Base-by-base conservation (phyloP, 2,888 invertebrate genomes). In the Cremastinae sp. region DNA sequence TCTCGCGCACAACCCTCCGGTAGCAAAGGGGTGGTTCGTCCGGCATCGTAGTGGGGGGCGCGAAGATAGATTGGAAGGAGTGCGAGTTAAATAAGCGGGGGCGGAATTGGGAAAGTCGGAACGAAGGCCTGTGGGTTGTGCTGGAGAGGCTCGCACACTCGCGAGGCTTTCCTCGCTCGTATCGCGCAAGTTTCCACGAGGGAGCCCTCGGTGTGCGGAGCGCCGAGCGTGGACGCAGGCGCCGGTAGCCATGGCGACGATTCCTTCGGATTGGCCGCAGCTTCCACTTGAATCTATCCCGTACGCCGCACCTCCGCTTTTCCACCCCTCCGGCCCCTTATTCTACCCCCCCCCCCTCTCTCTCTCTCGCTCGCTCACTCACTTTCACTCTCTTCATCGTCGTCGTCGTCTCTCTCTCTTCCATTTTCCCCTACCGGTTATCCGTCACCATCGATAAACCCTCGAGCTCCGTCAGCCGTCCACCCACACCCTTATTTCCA, bases 241-340 rank as follows among this genome's bases (percentile, higher is more conserved):
- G 88, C 88, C 83, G 85, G 88, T 88, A 88, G 85, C 84, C 87
- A 89, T 89, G 88, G 84, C 85, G 85, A 89, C 89, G 86, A 86
- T 87, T 89, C 86, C 88, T 88, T 89, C 87, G 88, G 89, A 89
- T 89, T 89, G 89, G 89, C 87, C 86, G 81, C 87, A 87, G 87
- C 86, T 85, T 87, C 87, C 87, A 87, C 87, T 88, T 84, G 84
- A 85, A 85, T 76, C 65, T 85, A 85, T 86, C 69, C 86, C 70
- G 34, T 61, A 47, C 47, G 65, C 59, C 54, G 65, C 69, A 65
- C 59, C 76, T 65, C 74, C 54, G 14, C 73, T 64, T 62, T 61
- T 49, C 45, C 12, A 71, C 72, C 75, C 78, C 76, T 75, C 70
- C 75, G 45, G 68, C 22, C 36, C 75, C 70, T 45, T 12, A 41